Conservation (phyloP, 2,888 invertebrate genomes). For the Lycaena phlaeas region DNA sequence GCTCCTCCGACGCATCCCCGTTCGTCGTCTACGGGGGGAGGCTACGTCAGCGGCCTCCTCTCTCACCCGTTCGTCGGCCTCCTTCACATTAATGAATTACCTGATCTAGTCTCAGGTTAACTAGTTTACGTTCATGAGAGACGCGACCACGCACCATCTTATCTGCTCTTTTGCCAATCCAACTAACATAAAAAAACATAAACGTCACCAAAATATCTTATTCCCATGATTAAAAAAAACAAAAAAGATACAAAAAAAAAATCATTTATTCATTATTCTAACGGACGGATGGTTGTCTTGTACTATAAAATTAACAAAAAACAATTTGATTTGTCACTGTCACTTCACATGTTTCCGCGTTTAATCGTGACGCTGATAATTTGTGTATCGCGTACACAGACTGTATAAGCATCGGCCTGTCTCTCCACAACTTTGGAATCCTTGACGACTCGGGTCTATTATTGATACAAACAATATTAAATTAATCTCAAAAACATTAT, state of each 20-base stretch:
- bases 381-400: slow-evolving; percentile 52
- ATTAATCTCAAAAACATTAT: background rate
- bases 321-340: background rate
- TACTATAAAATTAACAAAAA: background rate
- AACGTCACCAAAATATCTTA: no score
- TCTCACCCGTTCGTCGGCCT: no score
- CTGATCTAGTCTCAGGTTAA: no score
- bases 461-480: slow-evolving; percentile 15
- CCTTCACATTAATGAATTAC: no score
- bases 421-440: slow-evolving; percentile 15
- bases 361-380: slow-evolving; percentile 32
- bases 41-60: no score
- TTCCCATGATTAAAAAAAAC: background rate
- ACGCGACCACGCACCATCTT: no score
- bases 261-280: slow-evolving; percentile 1
- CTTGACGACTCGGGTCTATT: slow-evolving; percentile 19
- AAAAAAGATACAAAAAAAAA: background rate
- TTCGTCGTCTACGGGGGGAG: no score
- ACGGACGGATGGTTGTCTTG: background rate
- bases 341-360: background rate
- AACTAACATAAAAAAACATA: no score
- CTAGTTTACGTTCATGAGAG: no score
- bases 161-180: no score
- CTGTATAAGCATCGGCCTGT: slow-evolving; percentile 30
- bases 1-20: no score